A percentile compares a stretch with the other conserved stretches of the same genome.
phyloP scores from a whole-genome alignment of 2,113 vertebrate species.

The Lichenostomus cassidix region DNA sequence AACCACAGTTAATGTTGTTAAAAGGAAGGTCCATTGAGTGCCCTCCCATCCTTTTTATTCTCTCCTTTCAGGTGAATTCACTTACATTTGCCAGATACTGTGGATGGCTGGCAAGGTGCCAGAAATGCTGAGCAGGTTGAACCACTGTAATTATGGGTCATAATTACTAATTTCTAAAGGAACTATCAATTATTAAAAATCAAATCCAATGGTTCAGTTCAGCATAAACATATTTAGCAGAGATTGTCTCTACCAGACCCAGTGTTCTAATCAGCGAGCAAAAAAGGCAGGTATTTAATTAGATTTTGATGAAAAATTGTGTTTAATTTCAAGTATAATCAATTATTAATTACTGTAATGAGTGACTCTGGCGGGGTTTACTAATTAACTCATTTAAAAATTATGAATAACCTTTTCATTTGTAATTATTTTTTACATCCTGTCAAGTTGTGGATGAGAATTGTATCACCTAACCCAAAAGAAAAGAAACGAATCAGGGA shows the following conservation, averaged over 20 bases:
- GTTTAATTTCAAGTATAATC: conserved; percentile 98
- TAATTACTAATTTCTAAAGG: conserved; percentile 82
- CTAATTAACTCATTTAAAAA: conserved; percentile 98
- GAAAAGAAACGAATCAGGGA: not conserved
- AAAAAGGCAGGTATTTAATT: conserved; percentile 90
- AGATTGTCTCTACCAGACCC: conserved; percentile 77
- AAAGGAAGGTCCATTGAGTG: not conserved
- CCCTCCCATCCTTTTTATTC: not conserved
- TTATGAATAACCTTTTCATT: conserved; percentile 94
- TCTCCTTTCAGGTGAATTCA: not conserved
- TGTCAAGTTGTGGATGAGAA: conserved; percentile 73
- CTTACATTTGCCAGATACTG: not conserved
- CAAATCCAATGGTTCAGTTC: conserved; percentile 77
- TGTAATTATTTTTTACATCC: conserved; percentile 81
- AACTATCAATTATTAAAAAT: conserved; percentile 81
- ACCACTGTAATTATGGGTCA: conserved; percentile 77
- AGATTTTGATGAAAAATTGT: conserved; percentile 98
- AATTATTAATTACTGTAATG: conserved; percentile 97
- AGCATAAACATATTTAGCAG: conserved; percentile 88
- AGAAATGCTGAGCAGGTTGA: conserved; percentile 69
- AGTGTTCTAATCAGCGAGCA: conserved; percentile 85
- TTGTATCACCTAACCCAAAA: conserved; percentile 46
- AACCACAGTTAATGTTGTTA: not conserved
- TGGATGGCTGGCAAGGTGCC: conserved; percentile 53
- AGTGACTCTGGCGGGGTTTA: conserved; percentile 86